A percentile compares a stretch with the other conserved stretches of the same genome.
Conservation (phyloP, 2,888 invertebrate species). For the Amphipoea lucens region DNA sequence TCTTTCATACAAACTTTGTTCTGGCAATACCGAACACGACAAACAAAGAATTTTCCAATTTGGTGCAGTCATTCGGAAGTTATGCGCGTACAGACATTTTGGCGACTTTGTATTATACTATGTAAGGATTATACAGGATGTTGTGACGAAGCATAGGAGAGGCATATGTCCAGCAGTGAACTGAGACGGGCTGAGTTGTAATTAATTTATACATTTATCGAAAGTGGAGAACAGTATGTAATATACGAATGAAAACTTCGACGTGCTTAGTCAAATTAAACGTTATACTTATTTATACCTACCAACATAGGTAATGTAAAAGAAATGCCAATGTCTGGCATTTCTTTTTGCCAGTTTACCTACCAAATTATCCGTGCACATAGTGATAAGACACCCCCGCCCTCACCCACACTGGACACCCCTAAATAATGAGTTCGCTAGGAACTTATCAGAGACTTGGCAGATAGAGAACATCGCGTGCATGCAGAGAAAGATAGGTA, state of each 20-base stretch:
- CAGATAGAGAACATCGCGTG: background rate
- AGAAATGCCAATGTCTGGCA: background rate
- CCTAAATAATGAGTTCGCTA: background rate
- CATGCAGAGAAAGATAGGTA: background rate
- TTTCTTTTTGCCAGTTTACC: background rate
- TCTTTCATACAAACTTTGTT: no score
- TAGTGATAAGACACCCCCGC: background rate
- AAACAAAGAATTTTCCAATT: no score
- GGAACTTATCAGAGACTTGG: background rate
- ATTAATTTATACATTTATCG: background rate
- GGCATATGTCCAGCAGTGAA: no score
- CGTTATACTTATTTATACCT: background rate
- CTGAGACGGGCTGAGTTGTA: no score
- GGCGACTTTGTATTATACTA: no score
- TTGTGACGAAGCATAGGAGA: no score
- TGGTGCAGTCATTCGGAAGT: no score
- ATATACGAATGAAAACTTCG: background rate
- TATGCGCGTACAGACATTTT: no score
- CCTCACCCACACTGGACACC: background rate
- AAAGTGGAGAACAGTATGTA: background rate
- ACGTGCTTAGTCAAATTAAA: background rate
- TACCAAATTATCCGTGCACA: background rate
- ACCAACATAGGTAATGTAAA: background rate
- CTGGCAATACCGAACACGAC: no score
- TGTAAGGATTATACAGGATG: no score